Base-by-base conservation (phyloP, 2,888 invertebrate genomes). In the Metopia argyrocephala region DNA sequence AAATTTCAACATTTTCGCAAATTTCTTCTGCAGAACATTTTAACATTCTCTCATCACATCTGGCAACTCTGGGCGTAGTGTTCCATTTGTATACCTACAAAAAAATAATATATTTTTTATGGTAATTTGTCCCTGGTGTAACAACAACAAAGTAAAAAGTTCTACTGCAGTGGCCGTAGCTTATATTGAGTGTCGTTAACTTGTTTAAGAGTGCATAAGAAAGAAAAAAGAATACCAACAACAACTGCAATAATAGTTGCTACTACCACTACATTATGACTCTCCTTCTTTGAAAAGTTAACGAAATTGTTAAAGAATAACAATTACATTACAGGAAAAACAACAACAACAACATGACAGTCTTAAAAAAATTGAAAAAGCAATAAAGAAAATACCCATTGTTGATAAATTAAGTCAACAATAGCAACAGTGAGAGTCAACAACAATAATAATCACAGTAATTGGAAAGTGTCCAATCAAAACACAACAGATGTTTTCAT, bases 101-200 rank as follows among this genome's bases (percentile, higher is more conserved):
- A 9, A 31, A 31, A 12, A 31, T 12, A 1, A 15, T 23, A 12
- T 7, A 31, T 21, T 59, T 65, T 52, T 23, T 61, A 52, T 59
- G 59, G 27, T 61, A 66, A 38, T 61, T 54, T 54, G 66, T 66
- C 71, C 66, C 71, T 73, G 61, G 27, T 61, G 78, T 59, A 23
- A 3, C 3, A 66, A 27, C 46, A 56, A 56, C 25, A 48, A 20
- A 18, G 23, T 7, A 6, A 25, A 20, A 52, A 20, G 28, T 31
- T 3, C 46, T 61, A 27, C 21, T 56, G 56, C 56, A 56, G 56
- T 56, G 56, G 21, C 18, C n/a, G 48, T 5, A 6, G 38, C 6
- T 38, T 5, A 9, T 38, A 6, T 5, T 38, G 12, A n/a, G 50
- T 52, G 20, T 52, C 23, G 21, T 52, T 12, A 52, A 52, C 9